Conservation (phyloP, 2,888 invertebrate species). For the Portevinia maculata region DNA sequence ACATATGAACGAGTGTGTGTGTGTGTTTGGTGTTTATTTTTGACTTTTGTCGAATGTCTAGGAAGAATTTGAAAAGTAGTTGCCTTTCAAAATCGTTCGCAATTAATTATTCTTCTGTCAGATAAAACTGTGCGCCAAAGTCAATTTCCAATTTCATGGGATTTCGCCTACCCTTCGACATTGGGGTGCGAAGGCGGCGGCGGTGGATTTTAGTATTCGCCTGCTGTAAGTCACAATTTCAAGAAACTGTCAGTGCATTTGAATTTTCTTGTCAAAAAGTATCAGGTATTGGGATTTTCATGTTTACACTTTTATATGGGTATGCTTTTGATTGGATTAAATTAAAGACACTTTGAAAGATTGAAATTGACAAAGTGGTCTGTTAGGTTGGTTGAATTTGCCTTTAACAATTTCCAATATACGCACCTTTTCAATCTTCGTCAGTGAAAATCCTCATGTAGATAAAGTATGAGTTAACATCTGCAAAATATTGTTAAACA, state of each 20-base stretch:
- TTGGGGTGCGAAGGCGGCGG: neutral
- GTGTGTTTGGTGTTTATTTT: slow-evolving; percentile 52
- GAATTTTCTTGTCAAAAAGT: slow-evolving; percentile 65
- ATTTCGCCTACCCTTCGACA: slow-evolving; percentile 48
- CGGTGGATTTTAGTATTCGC: slow-evolving; percentile 31
- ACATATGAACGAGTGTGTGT: neutral
- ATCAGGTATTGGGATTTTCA: slow-evolving; percentile 48
- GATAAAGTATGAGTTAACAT: neutral
- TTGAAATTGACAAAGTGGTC: slow-evolving; percentile 63
- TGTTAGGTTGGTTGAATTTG: neutral
- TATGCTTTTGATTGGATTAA: slow-evolving; percentile 50
- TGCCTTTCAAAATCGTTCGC: slow-evolving; percentile 71
- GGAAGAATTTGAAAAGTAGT: slow-evolving; percentile 50
- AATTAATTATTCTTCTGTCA: slow-evolving; percentile 71
- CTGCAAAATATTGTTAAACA: neutral
- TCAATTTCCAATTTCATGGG: slow-evolving; percentile 31
- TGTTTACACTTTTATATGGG: slow-evolving; percentile 38
- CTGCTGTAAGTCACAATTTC: slow-evolving; percentile 31
- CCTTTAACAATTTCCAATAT: neutral
- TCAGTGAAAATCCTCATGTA: neutral
- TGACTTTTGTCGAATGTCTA: slow-evolving; percentile 60
- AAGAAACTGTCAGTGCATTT: slow-evolving; percentile 61
- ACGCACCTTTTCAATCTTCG: slow-evolving; percentile 3
- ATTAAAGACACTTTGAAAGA: slow-evolving; percentile 42
- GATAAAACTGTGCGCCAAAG: slow-evolving; percentile 64